Percentiles rank a stretch among this genome's conserved stretches.
phyloP scores from a whole-genome alignment of 2,797 vertebrate species.

The Natrix natrix region DNA sequence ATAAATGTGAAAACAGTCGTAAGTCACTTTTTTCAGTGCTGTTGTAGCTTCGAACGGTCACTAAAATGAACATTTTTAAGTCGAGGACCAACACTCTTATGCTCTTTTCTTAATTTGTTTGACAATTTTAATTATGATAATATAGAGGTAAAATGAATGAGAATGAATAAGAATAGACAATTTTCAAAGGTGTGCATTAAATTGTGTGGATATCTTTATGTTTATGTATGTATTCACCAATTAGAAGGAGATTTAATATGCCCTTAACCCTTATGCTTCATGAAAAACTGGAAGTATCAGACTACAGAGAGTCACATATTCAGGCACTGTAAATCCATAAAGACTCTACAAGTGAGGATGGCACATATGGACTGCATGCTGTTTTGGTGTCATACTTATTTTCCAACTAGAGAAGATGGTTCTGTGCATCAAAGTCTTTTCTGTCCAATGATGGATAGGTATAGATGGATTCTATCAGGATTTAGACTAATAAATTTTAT shows the following conservation, averaged over 20 bases:
- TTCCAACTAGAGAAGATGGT: not conserved
- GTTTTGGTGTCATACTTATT: not conserved
- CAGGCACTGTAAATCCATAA: not conserved
- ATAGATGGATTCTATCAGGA: not conserved
- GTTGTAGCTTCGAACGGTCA: not conserved
- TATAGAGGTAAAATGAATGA: not conserved
- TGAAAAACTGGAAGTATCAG: not conserved
- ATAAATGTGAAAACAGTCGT: not conserved
- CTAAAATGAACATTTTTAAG: not conserved
- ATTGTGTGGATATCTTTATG: not conserved
- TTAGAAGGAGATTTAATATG: not conserved
- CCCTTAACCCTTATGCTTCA: not conserved
- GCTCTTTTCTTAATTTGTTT: not conserved
- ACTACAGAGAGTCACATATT: not conserved
- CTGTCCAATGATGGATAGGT: not conserved
- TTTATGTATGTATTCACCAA: not conserved
- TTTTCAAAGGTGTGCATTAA: not conserved
- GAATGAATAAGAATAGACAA: not conserved
- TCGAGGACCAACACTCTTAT: not conserved
- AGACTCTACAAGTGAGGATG: not conserved
- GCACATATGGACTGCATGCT: not conserved
- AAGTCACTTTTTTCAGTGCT: not conserved
- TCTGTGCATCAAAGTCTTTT: not conserved
- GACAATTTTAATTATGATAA: not conserved
- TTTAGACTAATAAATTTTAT: not conserved